Evolutionary conservation across 2,797 vertebrate genomes (phyloP).

Genomic region (Pseudopleuronectes americanus): DNA sequence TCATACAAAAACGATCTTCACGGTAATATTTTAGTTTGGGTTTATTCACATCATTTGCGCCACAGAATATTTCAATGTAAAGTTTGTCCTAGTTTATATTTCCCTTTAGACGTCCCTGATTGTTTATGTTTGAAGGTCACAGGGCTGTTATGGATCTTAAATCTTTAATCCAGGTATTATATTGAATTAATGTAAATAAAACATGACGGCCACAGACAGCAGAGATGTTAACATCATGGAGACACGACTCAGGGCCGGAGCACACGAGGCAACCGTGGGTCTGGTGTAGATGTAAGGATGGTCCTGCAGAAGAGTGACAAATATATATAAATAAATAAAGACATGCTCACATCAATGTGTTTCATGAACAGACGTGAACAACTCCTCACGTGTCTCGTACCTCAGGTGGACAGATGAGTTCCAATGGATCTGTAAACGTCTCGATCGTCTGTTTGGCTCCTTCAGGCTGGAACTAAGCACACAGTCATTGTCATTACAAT

Average conservation of each 20-base stretch:
- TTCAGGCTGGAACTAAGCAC: slow-evolving; percentile 75
- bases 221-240: slow-evolving; percentile 9
- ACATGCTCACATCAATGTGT: not conserved
- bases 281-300: slow-evolving; percentile 75
- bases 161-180: not conserved
- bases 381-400: slow-evolving; percentile 35
- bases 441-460: slow-evolving; percentile 62
- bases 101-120: too few species aligned
- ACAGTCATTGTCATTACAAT: not conserved
- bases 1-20: too few species aligned
- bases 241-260: not conserved
- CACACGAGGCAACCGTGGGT: slow-evolving; percentile 13
- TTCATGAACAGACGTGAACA: not conserved
- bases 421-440: slow-evolving; percentile 60
- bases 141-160: not conserved
- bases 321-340: not conserved
- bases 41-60: not conserved
- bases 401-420: slow-evolving; percentile 75
- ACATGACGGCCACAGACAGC: not conserved
- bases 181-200: slow-evolving; percentile 1
- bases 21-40: too few species aligned
- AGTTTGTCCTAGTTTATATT: not conserved
- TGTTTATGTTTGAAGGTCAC: too few species aligned
- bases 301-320: slow-evolving; percentile 49
- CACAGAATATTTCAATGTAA: not conserved